Evolutionary conservation across 1,140 invertebrate genomes (phyloP).

Genomic region (Lamellibrachia luymesi): DNA sequence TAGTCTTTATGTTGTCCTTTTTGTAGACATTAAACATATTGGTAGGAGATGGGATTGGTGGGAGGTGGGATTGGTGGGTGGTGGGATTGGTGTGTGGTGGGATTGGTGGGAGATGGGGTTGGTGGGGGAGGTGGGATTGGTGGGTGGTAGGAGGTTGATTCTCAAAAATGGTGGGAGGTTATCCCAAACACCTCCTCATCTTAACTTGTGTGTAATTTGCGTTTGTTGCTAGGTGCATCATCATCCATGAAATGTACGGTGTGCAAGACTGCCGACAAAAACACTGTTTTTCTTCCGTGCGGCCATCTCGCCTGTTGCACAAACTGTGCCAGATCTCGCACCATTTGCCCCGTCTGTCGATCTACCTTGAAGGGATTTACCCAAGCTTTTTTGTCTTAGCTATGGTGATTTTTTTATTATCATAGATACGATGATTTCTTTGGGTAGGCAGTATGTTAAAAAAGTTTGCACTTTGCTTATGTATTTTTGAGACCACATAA

Average conservation of each 20-base stretch:
- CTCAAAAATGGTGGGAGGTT: neutral
- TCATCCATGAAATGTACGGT: conserved; percentile 73
- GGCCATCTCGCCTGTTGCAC: conserved; percentile 84
- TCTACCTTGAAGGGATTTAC: neutral
- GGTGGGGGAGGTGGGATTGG: no score
- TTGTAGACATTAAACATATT: no score
- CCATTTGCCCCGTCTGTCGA: conserved; percentile 69
- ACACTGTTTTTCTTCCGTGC: conserved; percentile 85
- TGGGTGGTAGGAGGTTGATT: no score
- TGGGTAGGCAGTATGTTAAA: no score
- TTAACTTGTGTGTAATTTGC: neutral
- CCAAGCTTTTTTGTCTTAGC: neutral
- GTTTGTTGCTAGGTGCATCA: neutral
- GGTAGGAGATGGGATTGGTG: no score
- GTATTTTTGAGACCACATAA: no score
- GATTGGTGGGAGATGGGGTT: no score
- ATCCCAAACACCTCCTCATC: neutral
- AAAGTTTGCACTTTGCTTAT: no score
- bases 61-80: no score
- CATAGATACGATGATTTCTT: no score
- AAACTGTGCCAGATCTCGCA: conserved; percentile 75
- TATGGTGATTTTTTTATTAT: neutral
- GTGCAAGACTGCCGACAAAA: conserved; percentile 85
- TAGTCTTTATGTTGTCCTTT: no score
- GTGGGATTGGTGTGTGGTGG: no score